A percentile compares a stretch with the other conserved stretches of the same genome.
phyloP scores from a whole-genome alignment of 1,140 invertebrate species.

The Hermatobates lingyangjiaoensis region DNA sequence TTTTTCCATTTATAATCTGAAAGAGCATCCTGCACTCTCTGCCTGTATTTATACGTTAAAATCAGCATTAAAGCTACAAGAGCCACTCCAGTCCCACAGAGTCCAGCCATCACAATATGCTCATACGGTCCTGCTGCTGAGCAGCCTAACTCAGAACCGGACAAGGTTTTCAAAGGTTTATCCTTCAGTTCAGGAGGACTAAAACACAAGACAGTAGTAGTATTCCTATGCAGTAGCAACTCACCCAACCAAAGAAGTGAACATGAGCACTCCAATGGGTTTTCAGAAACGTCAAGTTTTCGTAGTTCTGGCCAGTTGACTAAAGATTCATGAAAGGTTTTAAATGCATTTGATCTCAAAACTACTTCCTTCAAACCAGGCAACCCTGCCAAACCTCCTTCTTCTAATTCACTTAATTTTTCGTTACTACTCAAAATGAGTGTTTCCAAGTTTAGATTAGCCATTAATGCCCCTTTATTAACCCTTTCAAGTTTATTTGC shows the following conservation, averaged over 20 bases:
- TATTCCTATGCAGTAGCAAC: slow-evolving; percentile 44
- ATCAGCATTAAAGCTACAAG: slow-evolving; percentile 43
- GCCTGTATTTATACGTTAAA: slow-evolving; percentile 54
- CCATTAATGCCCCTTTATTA: slow-evolving; percentile 51
- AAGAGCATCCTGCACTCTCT: slow-evolving; percentile 49
- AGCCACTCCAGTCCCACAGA: slow-evolving; percentile 45
- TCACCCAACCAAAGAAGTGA: slow-evolving; percentile 58
- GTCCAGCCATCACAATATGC: slow-evolving; percentile 53
- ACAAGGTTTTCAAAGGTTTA: slow-evolving; percentile 41
- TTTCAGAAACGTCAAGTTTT: slow-evolving; percentile 57
- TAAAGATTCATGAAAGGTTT: slow-evolving; percentile 48
- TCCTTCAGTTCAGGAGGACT: slow-evolving; percentile 48
- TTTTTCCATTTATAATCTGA: slow-evolving; percentile 70
- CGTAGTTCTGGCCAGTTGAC: slow-evolving; percentile 59
- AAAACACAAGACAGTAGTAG: slow-evolving; percentile 51
- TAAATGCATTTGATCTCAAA: slow-evolving; percentile 57
- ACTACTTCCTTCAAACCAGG: slow-evolving; percentile 55
- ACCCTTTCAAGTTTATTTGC: slow-evolving; percentile 45
- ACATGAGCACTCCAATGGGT: slow-evolving; percentile 65
- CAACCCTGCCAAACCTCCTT: slow-evolving; percentile 51
- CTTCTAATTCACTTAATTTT: slow-evolving; percentile 43
- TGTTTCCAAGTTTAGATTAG: slow-evolving; percentile 61
- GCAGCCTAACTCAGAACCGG: slow-evolving; percentile 58
- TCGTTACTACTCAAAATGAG: slow-evolving; percentile 58
- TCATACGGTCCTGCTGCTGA: slow-evolving; percentile 50